Evolutionary conservation across 1,140 invertebrate genomes (phyloP), one percentile per base, ranked within the genome.

Genomic region (Calliphora vicina): DNA sequence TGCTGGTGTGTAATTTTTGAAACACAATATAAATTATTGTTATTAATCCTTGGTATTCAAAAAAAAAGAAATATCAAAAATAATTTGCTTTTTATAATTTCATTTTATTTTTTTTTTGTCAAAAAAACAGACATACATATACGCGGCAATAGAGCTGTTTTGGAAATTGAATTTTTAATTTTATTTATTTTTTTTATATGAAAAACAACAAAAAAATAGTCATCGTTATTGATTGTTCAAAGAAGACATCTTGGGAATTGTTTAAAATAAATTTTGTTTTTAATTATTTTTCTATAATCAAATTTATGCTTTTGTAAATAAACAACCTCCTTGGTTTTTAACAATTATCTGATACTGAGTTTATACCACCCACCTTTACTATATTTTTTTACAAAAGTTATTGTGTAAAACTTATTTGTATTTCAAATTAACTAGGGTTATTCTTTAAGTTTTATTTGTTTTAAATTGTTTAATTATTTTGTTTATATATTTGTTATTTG

Each of bases 91-190:
- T 71, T 42, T 81, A 57, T 15, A 23, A 27, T 50, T 81, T 80
- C 5, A 0, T 67, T 81, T 42, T 12, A 42, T 35, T 42, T 72
- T 80, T 50, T n/a, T 82, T 73, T 73, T 45, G 71, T 43, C 42
- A 73, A 67, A 81, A 81, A 85, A 85, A 89, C 87, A 89, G 88
- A 88, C 87, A 87, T 87, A 88, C 88, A 89, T 89, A 89, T 89
- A 89, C 88, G 88, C 88, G 88, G 88, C 88, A 89, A 89, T 87
- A 88, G 88, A 89, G 88, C 88, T 89, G 89, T 87, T 85, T 80
- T 43, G 50, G n/a, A 78, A 43, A 61, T 61, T 35, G n/a, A 78
- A 43, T 78, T 61, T 61, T 23, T 50, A 80, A 80, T 81, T 83
- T 35, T 10, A 81, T 74, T 57, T 17, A n/a, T 27, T 83, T 81